phyloP scores from a whole-genome alignment of 2,113 vertebrate genomes.

The Rhabdornis inornatus region DNA sequence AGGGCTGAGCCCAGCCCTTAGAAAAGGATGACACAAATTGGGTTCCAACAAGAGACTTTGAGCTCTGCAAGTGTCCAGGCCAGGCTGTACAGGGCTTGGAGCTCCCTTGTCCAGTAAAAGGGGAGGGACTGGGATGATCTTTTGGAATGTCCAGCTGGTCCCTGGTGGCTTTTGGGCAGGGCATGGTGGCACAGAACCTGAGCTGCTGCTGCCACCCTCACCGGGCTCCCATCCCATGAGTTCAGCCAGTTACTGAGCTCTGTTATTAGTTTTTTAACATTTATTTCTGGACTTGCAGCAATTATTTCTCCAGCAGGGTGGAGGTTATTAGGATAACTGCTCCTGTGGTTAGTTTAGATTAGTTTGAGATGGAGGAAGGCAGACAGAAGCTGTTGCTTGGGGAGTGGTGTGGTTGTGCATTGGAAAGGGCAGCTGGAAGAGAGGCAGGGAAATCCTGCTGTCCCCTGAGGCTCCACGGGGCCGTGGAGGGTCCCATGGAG shows the following conservation, averaged over 20 bases:
- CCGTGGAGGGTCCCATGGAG: neutral
- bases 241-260: neutral
- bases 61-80: neutral
- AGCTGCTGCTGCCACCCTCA: rapidly evolving
- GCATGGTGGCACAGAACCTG: rapidly evolving
- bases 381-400: neutral
- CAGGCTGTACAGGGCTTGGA: rapidly evolving
- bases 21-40: rapidly evolving
- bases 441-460: neutral
- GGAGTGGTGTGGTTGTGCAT: rapidly evolving
- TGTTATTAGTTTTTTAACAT: neutral
- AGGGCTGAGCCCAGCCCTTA: neutral
- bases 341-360: neutral
- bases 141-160: neutral
- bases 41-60: rapidly evolving
- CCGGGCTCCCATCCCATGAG: rapidly evolving
- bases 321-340: neutral
- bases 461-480: rapidly evolving
- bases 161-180: neutral
- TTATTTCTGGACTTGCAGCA: neutral
- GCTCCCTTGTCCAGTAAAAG: neutral
- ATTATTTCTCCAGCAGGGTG: neutral
- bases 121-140: neutral
- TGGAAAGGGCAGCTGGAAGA: neutral
- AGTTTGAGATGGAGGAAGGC: neutral